Percentiles rank a stretch among this genome's conserved stretches.
These are phyloP conservation scores for Spilogale gracilis DNA, from an alignment of 2,113 vertebrate species.

Conservation along the genomic window DNA sequence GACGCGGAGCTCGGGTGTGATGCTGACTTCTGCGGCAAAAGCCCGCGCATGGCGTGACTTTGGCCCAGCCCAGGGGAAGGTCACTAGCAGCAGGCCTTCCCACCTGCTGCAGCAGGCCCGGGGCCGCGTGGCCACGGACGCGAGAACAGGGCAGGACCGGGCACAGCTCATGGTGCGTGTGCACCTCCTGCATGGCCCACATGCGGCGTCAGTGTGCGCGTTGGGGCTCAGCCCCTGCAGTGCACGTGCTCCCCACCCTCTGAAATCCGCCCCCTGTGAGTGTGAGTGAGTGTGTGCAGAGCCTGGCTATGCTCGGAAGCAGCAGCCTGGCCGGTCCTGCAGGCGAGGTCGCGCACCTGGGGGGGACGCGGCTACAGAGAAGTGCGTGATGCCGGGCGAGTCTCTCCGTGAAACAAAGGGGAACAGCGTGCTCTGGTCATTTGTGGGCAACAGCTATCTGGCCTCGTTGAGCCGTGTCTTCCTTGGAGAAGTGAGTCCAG, in stretches of 20 bases:
- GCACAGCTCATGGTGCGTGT: accelerated
- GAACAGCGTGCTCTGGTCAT: neutral
- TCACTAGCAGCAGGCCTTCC: too few species aligned
- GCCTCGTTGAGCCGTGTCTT: too few species aligned
- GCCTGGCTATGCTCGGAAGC: neutral
- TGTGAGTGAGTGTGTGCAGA: neutral
- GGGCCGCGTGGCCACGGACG: neutral
- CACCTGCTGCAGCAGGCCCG: too few species aligned
- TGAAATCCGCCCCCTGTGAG: neutral
- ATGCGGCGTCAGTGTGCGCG: accelerated
- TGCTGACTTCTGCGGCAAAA: constrained; percentile 82
- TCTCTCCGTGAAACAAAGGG: neutral
- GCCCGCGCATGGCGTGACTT: neutral
- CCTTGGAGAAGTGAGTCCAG: too few species aligned
- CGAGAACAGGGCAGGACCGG: accelerated
- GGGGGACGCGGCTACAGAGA: neutral
- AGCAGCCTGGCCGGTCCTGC: neutral
- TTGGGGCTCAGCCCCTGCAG: neutral
- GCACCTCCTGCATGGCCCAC: neutral
- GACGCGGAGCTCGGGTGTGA: constrained; percentile 8
- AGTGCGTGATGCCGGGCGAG: too few species aligned
- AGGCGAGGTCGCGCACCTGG: neutral
- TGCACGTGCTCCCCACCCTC: neutral
- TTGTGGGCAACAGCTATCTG: neutral
- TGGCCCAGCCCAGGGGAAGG: neutral